A percentile compares a stretch with the other conserved stretches of the same genome.
Conservation (phyloP, 2,113 vertebrate genomes). For the Otolemur garnettii region DNA sequence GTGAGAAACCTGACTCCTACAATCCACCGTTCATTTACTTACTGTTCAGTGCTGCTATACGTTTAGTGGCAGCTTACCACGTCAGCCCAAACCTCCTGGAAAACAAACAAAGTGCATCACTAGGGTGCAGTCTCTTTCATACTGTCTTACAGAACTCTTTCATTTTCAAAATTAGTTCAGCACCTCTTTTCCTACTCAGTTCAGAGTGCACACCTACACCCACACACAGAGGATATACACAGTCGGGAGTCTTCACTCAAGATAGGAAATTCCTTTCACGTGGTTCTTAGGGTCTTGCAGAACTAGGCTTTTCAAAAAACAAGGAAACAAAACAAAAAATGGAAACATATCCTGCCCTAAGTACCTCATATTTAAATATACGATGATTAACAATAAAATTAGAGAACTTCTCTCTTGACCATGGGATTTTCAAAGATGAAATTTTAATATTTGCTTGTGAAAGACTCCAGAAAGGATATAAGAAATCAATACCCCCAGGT, state of each 20-base stretch:
- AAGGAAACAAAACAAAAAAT: background rate
- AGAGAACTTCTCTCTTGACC: background rate
- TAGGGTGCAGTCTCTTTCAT: background rate
- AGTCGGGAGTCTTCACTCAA: background rate
- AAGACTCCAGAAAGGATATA: background rate
- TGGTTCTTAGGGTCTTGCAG: background rate
- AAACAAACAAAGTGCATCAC: background rate
- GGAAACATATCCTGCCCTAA: background rate
- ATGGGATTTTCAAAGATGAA: background rate
- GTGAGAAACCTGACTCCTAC: background rate
- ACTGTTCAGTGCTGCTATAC: background rate
- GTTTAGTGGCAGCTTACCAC: background rate
- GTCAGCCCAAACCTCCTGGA: background rate
- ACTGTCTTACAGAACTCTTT: background rate
- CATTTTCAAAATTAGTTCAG: background rate
- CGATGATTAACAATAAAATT: background rate
- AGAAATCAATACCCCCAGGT: background rate
- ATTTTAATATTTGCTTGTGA: background rate
- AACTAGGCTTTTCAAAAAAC: background rate
- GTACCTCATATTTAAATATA: background rate
- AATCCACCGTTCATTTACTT: background rate
- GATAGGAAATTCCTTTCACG: background rate
- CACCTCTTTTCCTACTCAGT: background rate
- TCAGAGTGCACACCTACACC: background rate
- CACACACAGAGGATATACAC: background rate